Conservation (phyloP, 1,140 invertebrate genomes). For the Chironomus tepperi region DNA sequence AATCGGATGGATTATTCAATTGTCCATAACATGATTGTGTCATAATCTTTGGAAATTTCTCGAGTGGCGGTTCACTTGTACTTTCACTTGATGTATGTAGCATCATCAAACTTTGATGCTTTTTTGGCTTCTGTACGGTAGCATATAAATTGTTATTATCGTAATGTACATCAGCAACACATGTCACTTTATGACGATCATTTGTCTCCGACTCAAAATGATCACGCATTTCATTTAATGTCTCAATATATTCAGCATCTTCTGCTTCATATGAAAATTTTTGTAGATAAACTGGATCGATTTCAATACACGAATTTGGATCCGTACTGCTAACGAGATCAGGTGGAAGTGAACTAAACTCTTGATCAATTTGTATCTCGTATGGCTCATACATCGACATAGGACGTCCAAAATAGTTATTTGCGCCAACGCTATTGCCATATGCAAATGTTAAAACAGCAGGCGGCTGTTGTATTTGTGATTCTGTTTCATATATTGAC, state of each 20-base stretch:
- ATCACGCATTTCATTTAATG: neutral
- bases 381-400: slow-evolving; percentile 9
- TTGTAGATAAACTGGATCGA: neutral
- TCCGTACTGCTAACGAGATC: slow-evolving; percentile 8
- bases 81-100: neutral
- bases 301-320: neutral
- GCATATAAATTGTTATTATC: neutral
- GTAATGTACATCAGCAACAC: slow-evolving; percentile 16
- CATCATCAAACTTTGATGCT: neutral
- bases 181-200: neutral
- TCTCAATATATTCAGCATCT: slow-evolving; percentile 15
- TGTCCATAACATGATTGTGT: slow-evolving; percentile 23
- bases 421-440: slow-evolving; percentile 20
- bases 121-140: slow-evolving; percentile 13
- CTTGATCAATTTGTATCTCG: neutral
- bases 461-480: neutral
- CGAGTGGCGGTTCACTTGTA: neutral
- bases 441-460: slow-evolving; percentile 1
- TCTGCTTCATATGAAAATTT: neutral
- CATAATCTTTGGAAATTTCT: slow-evolving; percentile 25
- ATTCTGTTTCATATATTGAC: neutral
- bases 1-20: neutral
- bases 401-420: slow-evolving; percentile 2
- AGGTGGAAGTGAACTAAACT: slow-evolving; percentile 12
- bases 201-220: neutral